phyloP scores from a whole-genome alignment of 2,888 invertebrate species.

The Macrophya alboannulata region DNA sequence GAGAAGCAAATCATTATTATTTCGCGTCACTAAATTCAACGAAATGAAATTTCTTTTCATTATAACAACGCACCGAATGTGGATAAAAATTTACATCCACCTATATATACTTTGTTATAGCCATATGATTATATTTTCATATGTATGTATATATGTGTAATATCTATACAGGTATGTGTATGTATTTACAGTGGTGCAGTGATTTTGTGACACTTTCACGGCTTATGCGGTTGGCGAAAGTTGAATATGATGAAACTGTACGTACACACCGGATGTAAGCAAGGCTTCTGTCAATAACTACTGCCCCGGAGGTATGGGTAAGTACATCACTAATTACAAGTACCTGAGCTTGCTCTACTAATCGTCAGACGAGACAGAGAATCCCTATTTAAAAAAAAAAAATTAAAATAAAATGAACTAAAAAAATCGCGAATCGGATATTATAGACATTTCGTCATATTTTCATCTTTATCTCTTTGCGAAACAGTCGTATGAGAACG shows the following conservation, averaged over 20 bases:
- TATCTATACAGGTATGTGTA: neutral
- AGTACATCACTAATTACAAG: neutral
- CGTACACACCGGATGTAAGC: constrained; percentile 51
- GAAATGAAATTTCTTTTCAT: constrained; percentile 2
- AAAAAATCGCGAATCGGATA: neutral
- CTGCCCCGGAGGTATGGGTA: too few species aligned
- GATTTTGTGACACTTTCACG: constrained; percentile 77
- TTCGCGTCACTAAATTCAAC: neutral
- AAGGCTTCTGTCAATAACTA: constrained; percentile 35
- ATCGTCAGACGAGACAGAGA: neutral
- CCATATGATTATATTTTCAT: neutral
- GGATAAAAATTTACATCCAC: neutral
- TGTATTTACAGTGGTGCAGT: constrained; percentile 39
- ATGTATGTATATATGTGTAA: too few species aligned
- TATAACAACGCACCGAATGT: neutral
- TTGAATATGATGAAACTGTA: constrained; percentile 72
- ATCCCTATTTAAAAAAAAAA: neutral
- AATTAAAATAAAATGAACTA: neutral
- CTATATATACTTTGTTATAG: neutral
- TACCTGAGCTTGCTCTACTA: neutral
- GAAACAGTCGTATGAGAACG: neutral
- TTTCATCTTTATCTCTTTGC: neutral
- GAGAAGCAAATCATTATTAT: neutral
- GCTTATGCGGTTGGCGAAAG: constrained; percentile 75
- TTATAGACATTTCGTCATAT: neutral